A percentile compares a stretch with the other conserved stretches of the same genome.
These are phyloP conservation scores for Endotricha flammealis DNA, from an alignment of 2,888 invertebrate genomes.

Conservation along the genomic window DNA sequence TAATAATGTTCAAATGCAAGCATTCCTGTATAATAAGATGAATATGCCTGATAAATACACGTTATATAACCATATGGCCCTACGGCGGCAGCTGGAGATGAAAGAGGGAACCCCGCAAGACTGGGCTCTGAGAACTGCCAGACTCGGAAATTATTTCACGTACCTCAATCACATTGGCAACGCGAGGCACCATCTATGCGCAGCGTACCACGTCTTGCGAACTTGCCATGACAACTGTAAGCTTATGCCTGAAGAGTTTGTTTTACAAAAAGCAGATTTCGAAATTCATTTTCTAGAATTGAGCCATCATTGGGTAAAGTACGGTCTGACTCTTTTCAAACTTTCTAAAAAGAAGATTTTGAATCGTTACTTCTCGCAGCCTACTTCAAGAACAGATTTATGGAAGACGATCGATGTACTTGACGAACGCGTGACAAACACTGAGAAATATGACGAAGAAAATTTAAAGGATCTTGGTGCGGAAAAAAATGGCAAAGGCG, in stretches of 20 bases:
- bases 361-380: conserved; percentile 54
- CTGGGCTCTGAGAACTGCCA: conserved; percentile 76
- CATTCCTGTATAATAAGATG: conserved; percentile 77
- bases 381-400: conserved; percentile 43
- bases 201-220: conserved; percentile 76
- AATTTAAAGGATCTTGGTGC: conserved; percentile 50
- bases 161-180: conserved; percentile 57
- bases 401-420: conserved; percentile 57
- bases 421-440: conserved; percentile 30
- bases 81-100: conserved; percentile 76
- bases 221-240: conserved; percentile 75
- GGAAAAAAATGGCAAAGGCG: conserved; percentile 56
- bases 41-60: conserved; percentile 73
- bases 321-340: conserved; percentile 77
- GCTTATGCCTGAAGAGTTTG: conserved; percentile 62
- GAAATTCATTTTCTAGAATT: conserved; percentile 69
- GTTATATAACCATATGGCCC: conserved; percentile 73
- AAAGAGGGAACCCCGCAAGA: conserved; percentile 76
- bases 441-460: conserved; percentile 45
- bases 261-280: conserved; percentile 56
- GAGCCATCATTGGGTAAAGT: conserved; percentile 80
- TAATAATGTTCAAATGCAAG: conserved; percentile 81
- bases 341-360: conserved; percentile 71
- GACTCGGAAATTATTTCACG: conserved; percentile 74
- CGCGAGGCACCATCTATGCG: conserved; percentile 82